Evolutionary conservation across 2,797 vertebrate genomes (phyloP).

Genomic region (Carapus acus): DNA sequence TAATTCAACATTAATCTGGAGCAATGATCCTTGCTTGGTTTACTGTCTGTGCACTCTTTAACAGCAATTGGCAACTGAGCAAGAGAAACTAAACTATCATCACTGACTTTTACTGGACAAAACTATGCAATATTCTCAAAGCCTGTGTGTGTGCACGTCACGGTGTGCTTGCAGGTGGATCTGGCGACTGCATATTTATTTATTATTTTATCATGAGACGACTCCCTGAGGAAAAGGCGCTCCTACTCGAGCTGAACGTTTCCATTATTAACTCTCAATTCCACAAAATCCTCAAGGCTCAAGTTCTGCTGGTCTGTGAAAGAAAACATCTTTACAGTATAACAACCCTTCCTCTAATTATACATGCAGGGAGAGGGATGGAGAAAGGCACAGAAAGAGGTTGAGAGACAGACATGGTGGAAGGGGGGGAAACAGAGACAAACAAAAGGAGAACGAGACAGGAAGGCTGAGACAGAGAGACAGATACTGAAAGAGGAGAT

Average conservation of each 20-base stretch:
- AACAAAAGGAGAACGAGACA: not conserved
- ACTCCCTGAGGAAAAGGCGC: constrained; percentile 72
- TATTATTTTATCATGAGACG: constrained; percentile 61
- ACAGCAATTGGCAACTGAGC: no score
- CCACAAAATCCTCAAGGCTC: constrained; percentile 69
- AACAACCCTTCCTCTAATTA: constrained; percentile 77
- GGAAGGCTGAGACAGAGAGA: constrained; percentile 8
- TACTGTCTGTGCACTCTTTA: no score
- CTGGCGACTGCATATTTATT: constrained; percentile 30
- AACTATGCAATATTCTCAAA: not conserved
- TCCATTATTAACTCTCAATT: constrained; percentile 81
- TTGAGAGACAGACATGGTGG: no score
- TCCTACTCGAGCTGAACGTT: constrained; percentile 78
- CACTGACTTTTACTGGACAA: constrained; percentile 8
- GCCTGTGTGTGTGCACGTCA: constrained; percentile 17
- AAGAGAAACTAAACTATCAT: constrained; percentile 2
- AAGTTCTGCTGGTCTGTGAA: constrained; percentile 72
- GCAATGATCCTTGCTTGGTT: no score
- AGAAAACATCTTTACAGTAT: constrained; percentile 80
- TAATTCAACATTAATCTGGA: no score
- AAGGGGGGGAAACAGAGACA: no score
- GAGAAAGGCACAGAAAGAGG: constrained; percentile 14
- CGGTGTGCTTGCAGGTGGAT: constrained; percentile 15
- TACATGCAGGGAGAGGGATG: constrained; percentile 22
- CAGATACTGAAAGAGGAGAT: constrained; percentile 15